A percentile compares a stretch with the other conserved stretches of the same genome.
Conservation (phyloP, 2,888 invertebrate species). For the Oligia latruncula region DNA sequence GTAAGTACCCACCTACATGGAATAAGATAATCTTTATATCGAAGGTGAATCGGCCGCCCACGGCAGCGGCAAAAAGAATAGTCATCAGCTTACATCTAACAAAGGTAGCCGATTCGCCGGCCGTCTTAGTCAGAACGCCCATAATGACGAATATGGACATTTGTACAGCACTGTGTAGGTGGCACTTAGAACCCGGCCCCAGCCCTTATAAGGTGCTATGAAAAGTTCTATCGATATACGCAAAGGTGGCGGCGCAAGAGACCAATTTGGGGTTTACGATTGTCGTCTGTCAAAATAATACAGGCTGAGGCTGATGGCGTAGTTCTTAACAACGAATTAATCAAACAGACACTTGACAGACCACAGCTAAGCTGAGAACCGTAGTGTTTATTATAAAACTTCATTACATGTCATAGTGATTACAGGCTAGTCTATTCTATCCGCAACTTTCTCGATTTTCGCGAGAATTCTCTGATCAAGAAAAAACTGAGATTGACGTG, state of each 20-base stretch:
- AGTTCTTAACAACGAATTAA: constrained; percentile 1
- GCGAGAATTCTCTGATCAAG: constrained; percentile 20
- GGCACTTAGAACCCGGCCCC: constrained; percentile 82
- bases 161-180: constrained; percentile 84
- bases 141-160: constrained; percentile 88
- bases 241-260: constrained; percentile 42
- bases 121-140: constrained; percentile 85
- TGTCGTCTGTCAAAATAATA: constrained; percentile 31
- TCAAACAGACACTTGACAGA: background rate
- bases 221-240: constrained; percentile 71
- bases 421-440: constrained; percentile 10
- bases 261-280: constrained; percentile 44
- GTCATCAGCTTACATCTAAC: constrained; percentile 84
- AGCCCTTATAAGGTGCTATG: constrained; percentile 80
- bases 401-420: background rate
- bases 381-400: background rate
- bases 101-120: constrained; percentile 87
- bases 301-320: background rate
- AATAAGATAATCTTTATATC: constrained; percentile 82
- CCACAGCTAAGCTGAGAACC: background rate
- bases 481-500: constrained; percentile 24
- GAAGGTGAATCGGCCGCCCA: constrained; percentile 88
- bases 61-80: constrained; percentile 79
- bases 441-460: constrained; percentile 20
- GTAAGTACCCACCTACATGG: constrained; percentile 81